phyloP scores from a whole-genome alignment of 1,140 invertebrate species.

The Drosophila jambulina region DNA sequence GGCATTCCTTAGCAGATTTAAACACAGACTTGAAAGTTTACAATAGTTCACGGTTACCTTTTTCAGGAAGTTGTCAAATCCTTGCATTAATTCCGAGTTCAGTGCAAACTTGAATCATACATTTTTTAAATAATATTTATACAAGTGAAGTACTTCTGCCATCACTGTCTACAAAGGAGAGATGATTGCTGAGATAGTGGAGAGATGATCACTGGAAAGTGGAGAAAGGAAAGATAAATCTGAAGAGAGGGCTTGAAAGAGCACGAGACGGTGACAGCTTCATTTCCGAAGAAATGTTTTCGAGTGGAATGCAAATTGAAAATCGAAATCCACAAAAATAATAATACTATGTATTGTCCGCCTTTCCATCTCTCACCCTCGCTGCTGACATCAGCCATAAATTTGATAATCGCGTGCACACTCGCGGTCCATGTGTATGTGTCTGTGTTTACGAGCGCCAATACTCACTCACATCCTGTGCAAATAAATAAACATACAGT shows the following conservation, averaged over 20 bases:
- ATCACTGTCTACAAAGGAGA: neutral
- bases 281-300: neutral
- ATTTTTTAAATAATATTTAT: too few relatives aligned
- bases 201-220: neutral
- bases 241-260: neutral
- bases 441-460: conserved; percentile 29
- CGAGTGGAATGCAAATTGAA: conserved; percentile 26
- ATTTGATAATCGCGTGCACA: conserved; percentile 77
- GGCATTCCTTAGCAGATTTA: too few relatives aligned
- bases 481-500: conserved; percentile 37
- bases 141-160: neutral
- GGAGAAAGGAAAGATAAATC: neutral
- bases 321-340: conserved; percentile 25
- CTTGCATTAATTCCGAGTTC: neutral
- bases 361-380: conserved; percentile 12
- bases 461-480: conserved; percentile 36
- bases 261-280: neutral
- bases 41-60: neutral
- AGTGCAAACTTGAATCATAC: too few relatives aligned
- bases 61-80: neutral
- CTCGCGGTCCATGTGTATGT: conserved; percentile 9
- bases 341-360: conserved; percentile 3
- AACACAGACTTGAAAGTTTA: too few relatives aligned
- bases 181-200: neutral
- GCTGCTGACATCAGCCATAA: conserved; percentile 72